These are phyloP conservation scores for Motacilla alba DNA, from an alignment of 2,113 vertebrate species.

Conservation along the genomic window DNA sequence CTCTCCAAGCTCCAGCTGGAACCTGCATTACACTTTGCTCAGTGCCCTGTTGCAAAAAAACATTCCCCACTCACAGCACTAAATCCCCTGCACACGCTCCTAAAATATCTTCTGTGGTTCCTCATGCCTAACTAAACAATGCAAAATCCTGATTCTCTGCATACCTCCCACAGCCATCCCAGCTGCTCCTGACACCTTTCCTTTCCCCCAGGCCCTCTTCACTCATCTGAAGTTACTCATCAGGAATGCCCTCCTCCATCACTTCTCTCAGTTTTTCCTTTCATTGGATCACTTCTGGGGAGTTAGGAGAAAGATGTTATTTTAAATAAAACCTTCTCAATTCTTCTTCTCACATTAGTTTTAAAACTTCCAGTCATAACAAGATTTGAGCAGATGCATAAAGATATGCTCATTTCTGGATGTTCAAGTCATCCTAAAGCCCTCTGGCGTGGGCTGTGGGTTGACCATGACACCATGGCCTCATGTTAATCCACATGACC, in stretches of 20 bases:
- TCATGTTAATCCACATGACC: background rate
- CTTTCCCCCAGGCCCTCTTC: slow-evolving; percentile 26
- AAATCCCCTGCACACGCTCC: slow-evolving; percentile 29
- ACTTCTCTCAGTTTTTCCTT: background rate
- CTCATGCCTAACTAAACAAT: slow-evolving; percentile 49
- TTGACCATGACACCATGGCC: background rate
- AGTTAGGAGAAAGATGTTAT: background rate
- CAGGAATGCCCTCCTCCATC: background rate
- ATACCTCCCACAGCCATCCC: slow-evolving; percentile 52
- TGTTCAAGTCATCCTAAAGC: background rate
- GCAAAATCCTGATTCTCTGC: slow-evolving; percentile 19
- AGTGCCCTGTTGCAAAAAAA: slow-evolving; percentile 36
- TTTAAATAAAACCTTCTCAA: background rate
- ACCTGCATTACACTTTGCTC: slow-evolving; percentile 12
- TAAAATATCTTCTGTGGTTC: slow-evolving; percentile 35
- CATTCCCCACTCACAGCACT: background rate
- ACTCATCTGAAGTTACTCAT: slow-evolving; percentile 33
- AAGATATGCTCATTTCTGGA: background rate
- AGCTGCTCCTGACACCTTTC: slow-evolving; percentile 51
- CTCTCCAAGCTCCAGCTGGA: slow-evolving; percentile 46
- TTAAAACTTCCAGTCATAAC: background rate
- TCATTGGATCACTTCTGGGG: background rate
- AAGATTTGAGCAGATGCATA: background rate
- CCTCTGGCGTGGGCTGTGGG: background rate
- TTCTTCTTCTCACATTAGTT: background rate